Percentiles rank a stretch among this genome's conserved stretches.
These are phyloP conservation scores for Ichneumon xanthorius DNA, from an alignment of 2,888 invertebrate species.

Conservation along the genomic window DNA sequence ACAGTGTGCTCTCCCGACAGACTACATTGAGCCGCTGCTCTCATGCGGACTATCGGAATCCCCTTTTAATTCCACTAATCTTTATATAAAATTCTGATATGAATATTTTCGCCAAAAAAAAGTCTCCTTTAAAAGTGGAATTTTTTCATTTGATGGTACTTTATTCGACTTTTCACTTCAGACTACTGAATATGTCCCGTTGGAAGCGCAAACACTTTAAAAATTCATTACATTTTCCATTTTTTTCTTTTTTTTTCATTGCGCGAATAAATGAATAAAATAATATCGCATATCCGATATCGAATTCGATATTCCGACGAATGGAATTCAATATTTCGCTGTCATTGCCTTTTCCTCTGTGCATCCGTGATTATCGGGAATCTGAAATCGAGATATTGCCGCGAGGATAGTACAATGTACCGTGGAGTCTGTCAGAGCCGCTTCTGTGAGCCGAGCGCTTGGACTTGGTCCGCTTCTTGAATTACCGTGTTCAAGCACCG, in stretches of 20 bases:
- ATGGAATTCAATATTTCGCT: constrained; percentile 6
- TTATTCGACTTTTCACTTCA: background rate
- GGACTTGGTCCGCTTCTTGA: constrained; percentile 17
- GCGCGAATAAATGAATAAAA: background rate
- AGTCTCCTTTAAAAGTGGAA: background rate
- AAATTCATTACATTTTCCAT: background rate
- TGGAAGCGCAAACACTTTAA: background rate
- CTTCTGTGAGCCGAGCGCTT: background rate
- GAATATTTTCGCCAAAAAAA: too few species aligned
- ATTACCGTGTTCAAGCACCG: constrained; percentile 17
- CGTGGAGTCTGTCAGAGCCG: background rate
- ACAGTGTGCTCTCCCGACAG: too few species aligned
- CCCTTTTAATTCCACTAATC: background rate
- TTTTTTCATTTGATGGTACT: background rate
- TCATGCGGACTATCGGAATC: too few species aligned
- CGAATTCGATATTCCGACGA: constrained; percentile 4
- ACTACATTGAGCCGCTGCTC: too few species aligned
- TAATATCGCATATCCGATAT: constrained; percentile 1
- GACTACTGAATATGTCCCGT: background rate
- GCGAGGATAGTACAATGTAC: background rate
- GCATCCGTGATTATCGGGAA: constrained; percentile 15
- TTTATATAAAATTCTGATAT: background rate
- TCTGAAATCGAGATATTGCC: constrained; percentile 22
- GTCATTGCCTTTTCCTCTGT: background rate
- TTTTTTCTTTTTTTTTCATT: background rate